These are phyloP conservation scores for Ammospiza caudacuta DNA, from an alignment of 2,113 vertebrate genomes.

Conservation along the genomic window DNA sequence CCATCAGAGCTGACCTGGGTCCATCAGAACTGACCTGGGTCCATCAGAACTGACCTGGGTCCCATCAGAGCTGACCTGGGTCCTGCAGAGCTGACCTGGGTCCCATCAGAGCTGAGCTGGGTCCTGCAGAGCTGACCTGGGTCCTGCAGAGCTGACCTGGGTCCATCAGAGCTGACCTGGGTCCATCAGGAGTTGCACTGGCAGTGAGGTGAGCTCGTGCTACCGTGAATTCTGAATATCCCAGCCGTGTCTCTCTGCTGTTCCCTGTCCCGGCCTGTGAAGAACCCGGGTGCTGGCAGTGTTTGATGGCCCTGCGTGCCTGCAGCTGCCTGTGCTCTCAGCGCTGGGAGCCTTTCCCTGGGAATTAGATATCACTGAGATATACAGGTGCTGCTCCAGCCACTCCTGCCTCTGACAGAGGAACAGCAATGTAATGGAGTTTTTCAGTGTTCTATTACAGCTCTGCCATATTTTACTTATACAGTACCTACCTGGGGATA, in stretches of 20 bases:
- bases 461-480: constrained; percentile 11
- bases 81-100: too few relatives aligned
- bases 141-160: neutral
- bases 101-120: too few relatives aligned
- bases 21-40: rapidly evolving
- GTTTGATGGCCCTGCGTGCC: neutral
- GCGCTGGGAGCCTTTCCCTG: neutral
- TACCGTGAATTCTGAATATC: rapidly evolving
- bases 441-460: constrained; percentile 25
- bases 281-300: neutral
- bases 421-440: neutral
- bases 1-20: rapidly evolving
- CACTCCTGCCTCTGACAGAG: neutral
- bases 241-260: rapidly evolving
- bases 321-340: neutral
- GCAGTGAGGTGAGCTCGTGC: rapidly evolving
- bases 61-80: rapidly evolving
- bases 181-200: too few relatives aligned
- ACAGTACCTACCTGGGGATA: neutral
- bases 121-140: too few relatives aligned
- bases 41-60: too few relatives aligned
- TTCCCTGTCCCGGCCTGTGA: neutral
- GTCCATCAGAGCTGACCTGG: too few relatives aligned
- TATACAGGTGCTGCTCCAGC: neutral
- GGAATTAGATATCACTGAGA: neutral